Evolutionary conservation across 2,797 vertebrate species (phyloP).

Genomic region (Chaetophractus vellerosus): DNA sequence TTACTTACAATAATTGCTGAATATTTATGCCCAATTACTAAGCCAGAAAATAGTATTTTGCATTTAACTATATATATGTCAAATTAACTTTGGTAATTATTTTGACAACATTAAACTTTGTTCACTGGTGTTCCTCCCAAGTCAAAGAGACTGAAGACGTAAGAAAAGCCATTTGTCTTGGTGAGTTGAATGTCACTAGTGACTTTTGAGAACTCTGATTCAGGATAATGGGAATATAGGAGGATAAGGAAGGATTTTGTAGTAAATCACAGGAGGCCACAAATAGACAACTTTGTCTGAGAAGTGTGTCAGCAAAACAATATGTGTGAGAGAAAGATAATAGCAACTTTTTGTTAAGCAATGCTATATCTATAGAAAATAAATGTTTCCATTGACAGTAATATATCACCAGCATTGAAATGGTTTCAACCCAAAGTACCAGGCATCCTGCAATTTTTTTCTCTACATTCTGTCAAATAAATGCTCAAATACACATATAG

Average conservation of each 20-base stretch:
- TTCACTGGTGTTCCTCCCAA: background rate
- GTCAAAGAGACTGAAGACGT: background rate
- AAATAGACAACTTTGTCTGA: background rate
- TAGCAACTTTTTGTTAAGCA: background rate
- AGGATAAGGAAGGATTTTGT: conserved; percentile 11
- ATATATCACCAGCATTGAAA: conserved; percentile 32
- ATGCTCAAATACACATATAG: conserved; percentile 17
- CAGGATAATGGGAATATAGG: background rate
- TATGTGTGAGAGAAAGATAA: background rate
- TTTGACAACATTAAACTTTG: conserved; percentile 54
- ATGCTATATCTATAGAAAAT: background rate
- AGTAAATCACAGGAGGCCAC: background rate
- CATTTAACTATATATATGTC: conserved; percentile 28
- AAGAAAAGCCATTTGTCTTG: conserved; percentile 11
- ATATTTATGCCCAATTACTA: conserved; percentile 50
- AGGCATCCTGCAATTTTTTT: background rate
- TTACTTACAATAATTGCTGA: conserved; percentile 43
- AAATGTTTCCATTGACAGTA: conserved; percentile 6
- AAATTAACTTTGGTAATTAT: conserved; percentile 56
- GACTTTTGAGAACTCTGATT: conserved; percentile 1
- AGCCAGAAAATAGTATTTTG: conserved; percentile 30
- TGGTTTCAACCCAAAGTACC: conserved; percentile 37
- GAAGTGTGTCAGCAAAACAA: background rate
- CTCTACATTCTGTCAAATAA: conserved; percentile 50
- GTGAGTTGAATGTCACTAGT: background rate